Evolutionary conservation across 2,888 invertebrate species (phyloP), one percentile per base, ranked within the genome.

Genomic region (Sinotaia quadrata): DNA sequence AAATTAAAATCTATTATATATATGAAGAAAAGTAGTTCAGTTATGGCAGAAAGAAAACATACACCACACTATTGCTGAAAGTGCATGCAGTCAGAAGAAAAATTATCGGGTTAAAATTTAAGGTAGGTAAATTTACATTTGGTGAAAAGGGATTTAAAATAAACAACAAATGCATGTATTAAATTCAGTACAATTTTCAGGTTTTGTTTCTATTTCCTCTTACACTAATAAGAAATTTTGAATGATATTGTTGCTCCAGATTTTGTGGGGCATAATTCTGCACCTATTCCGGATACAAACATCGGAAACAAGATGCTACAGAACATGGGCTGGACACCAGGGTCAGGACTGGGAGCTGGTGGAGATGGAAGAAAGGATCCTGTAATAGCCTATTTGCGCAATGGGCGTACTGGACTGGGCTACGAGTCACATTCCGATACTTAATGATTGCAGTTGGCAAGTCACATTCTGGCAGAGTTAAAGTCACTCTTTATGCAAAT

Each of bases 321-420:
- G 74, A 78, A 60, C 61, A 85, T 87, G 86, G 85, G 85, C 52
- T 87, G 86, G 87, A 76, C 77, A 31, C 85, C 85, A 3, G 86
- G 85, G 12, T 72, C 77, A 10, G 85, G 85, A 18, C 76, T 86
- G 34, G 86, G 86, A 10, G 51, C 75, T 2, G 77, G 81, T 33
- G 82, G 82, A 5, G 67, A 65, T 8, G 84, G 85, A 5, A 82
- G 85, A 49, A 78, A 78, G 58, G 73, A 71, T 44, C 86, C 86
- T 5, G 73, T 87, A 12, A 63, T 77, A 56, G 82, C 85, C 4
- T 75, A 68, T 51, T 61, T 78, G 33, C 67, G 84, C n/a, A 78
- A 80, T 3, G 77, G 80, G 51, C 72, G 85, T 24, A 80, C 82
- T 63, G 85, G 87, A 12, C 74, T 86, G 41, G 85, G 85, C 33